phyloP scores from a whole-genome alignment of 2,113 vertebrate genomes.

The Chaenogobius annularis region DNA sequence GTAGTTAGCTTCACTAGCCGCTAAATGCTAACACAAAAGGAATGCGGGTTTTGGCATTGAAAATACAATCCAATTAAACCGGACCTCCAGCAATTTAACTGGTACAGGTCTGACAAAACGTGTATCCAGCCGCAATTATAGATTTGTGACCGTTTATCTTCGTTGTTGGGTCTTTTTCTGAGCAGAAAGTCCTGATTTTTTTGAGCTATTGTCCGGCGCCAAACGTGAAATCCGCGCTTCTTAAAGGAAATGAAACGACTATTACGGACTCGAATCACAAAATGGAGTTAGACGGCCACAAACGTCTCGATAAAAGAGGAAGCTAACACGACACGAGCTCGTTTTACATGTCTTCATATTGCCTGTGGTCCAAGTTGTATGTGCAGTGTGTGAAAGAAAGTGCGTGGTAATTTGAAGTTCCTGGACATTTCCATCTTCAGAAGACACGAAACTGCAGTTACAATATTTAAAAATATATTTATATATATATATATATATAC shows the following conservation, averaged over 20 bases:
- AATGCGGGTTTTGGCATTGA: constrained; percentile 32
- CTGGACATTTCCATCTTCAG: not conserved
- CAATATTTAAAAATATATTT: no score
- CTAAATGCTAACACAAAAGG: constrained; percentile 52
- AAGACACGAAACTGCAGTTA: not conserved
- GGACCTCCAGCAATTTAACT: not conserved
- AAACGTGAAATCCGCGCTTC: not conserved
- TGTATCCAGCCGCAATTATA: not conserved
- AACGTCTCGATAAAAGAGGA: not conserved
- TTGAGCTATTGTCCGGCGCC: not conserved
- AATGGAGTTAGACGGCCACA: not conserved
- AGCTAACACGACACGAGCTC: constrained; percentile 1
- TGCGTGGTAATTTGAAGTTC: not conserved
- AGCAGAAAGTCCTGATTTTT: not conserved
- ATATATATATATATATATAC: no score
- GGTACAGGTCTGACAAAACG: not conserved
- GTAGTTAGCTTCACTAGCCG: not conserved
- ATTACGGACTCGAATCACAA: not conserved
- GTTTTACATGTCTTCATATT: no score
- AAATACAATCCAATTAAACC: not conserved
- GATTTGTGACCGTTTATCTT: not conserved
- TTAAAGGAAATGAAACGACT: not conserved
- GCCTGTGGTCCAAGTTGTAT: no score
- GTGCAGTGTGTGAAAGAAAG: no score
- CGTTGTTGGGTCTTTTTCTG: not conserved